Conservation (phyloP, 2,888 invertebrate species). For the Nemotelus pantherinus region DNA sequence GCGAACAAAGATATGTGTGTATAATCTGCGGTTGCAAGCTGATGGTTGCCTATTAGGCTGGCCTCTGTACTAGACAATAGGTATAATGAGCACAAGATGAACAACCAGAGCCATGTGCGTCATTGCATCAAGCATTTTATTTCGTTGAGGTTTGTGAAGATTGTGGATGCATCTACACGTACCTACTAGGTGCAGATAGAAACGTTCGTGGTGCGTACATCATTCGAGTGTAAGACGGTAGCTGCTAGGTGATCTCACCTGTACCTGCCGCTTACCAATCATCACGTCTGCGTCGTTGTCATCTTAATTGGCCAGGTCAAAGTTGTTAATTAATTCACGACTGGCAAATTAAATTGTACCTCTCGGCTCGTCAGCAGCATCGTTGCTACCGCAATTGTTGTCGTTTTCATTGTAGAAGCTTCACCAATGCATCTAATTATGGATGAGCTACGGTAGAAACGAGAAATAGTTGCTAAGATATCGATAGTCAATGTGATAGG, state of each 20-base stretch:
- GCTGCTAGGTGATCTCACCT: conserved; percentile 37
- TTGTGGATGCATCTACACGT: too few relatives aligned
- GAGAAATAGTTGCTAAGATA: too few relatives aligned
- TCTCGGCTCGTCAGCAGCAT: background rate
- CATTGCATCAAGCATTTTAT: background rate
- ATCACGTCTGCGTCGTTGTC: conserved; percentile 23
- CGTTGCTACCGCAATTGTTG: conserved; percentile 5
- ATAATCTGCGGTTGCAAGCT: background rate
- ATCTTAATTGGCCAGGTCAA: conserved; percentile 38
- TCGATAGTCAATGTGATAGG: too few relatives aligned
- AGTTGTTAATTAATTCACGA: conserved; percentile 44
- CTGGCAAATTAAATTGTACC: conserved; percentile 40
- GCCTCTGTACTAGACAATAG: background rate
- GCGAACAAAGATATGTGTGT: background rate
- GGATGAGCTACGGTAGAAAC: too few relatives aligned
- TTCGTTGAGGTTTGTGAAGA: background rate
- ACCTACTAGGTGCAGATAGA: background rate
- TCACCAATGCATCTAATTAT: too few relatives aligned
- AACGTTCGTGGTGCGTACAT: background rate
- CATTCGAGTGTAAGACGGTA: conserved; percentile 25
- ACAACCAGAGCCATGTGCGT: conserved; percentile 5
- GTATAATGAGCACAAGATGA: background rate
- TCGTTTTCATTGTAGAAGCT: too few relatives aligned
- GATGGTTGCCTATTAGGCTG: background rate
- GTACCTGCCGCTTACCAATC: conserved; percentile 30